Evolutionary conservation across 2,797 vertebrate species (phyloP).

Genomic region (Protosalanx chinensis): DNA sequence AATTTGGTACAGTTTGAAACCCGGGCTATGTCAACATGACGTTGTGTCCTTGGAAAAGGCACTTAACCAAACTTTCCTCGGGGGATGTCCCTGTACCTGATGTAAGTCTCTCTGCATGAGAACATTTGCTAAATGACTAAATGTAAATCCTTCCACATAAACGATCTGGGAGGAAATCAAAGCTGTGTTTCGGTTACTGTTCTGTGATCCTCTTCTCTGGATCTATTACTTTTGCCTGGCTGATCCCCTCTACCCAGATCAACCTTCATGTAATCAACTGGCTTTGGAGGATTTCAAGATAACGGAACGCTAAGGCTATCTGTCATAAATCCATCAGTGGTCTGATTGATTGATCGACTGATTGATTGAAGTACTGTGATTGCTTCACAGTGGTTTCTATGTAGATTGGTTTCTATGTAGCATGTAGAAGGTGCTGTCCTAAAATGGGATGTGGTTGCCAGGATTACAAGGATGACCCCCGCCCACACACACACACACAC

Average conservation of each 20-base stretch:
- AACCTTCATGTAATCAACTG: constrained; percentile 50
- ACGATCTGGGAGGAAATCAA: background rate
- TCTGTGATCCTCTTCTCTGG: background rate
- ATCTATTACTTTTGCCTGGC: background rate
- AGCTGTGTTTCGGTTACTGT: too few relatives aligned
- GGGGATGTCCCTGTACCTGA: too few relatives aligned
- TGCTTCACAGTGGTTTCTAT: constrained; percentile 55
- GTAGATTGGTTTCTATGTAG: constrained; percentile 30
- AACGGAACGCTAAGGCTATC: constrained; percentile 23
- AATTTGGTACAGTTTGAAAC: background rate
- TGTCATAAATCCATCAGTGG: constrained; percentile 45
- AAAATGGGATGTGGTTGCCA: constrained; percentile 50
- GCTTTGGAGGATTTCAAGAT: constrained; percentile 20
- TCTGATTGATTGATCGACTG: constrained; percentile 37
- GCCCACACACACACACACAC: background rate
- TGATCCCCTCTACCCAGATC: background rate
- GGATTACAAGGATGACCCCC: constrained; percentile 41
- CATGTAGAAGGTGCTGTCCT: constrained; percentile 51
- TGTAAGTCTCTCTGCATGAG: too few relatives aligned
- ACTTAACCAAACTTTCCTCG: too few relatives aligned
- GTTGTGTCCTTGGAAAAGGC: too few relatives aligned
- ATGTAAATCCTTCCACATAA: background rate
- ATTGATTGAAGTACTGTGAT: constrained; percentile 50
- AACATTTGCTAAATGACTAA: too few relatives aligned
- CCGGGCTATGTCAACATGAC: background rate